phyloP scores from a whole-genome alignment of 1,140 invertebrate genomes.

The Hypsibius dujardini region DNA sequence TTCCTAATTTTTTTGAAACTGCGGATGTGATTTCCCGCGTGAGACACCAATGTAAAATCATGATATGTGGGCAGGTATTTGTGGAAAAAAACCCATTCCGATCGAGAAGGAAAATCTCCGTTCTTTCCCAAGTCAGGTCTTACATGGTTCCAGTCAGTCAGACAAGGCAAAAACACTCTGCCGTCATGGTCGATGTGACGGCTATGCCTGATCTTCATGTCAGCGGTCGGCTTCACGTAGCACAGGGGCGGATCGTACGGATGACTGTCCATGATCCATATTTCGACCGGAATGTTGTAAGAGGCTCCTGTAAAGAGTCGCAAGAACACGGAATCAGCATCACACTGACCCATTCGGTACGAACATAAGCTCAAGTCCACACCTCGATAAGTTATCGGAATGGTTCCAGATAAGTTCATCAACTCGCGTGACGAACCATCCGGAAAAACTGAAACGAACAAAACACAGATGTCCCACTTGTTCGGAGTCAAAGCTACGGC shows the following conservation, averaged over 20 bases:
- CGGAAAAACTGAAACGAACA: neutral
- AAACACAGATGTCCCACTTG: neutral
- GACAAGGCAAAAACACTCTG: constrained; percentile 85
- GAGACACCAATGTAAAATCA: too few species aligned
- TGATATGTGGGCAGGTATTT: too few species aligned
- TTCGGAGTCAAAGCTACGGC: neutral
- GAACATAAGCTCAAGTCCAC: too few species aligned
- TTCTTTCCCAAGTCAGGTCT: constrained; percentile 31
- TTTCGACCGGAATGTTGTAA: constrained; percentile 90
- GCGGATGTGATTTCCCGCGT: too few species aligned
- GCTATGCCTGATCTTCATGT: constrained; percentile 88
- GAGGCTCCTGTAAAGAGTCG: constrained; percentile 27
- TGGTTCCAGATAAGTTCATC: neutral
- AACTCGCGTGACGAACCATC: too few species aligned
- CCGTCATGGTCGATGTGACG: constrained; percentile 84
- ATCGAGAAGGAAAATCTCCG: too few species aligned
- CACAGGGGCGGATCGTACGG: constrained; percentile 92
- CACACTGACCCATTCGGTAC: too few species aligned
- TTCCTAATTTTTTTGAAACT: too few species aligned
- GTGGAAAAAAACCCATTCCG: too few species aligned
- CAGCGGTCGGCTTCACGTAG: constrained; percentile 80
- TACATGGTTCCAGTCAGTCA: constrained; percentile 80
- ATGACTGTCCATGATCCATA: constrained; percentile 92
- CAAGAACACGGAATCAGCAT: too few species aligned
- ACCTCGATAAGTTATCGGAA: neutral